Evolutionary conservation across 2,797 vertebrate genomes (phyloP).

Genomic region (Eulemur mongoz): DNA sequence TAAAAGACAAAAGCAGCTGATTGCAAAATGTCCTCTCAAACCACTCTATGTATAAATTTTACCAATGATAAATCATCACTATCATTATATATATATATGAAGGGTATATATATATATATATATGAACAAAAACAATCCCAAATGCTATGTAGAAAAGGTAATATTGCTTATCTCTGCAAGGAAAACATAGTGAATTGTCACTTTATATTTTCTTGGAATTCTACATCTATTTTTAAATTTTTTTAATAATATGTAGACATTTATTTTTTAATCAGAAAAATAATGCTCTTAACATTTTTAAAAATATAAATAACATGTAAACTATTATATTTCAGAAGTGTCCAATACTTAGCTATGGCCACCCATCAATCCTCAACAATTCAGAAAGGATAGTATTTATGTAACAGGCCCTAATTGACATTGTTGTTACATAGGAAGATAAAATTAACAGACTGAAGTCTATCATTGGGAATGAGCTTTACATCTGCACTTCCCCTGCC

Average conservation of each 20-base stretch:
- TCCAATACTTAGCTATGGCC: not conserved
- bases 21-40: not conserved
- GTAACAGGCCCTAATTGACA: not conserved
- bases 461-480: not conserved
- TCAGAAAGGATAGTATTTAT: not conserved
- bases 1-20: not conserved
- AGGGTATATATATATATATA: not conserved
- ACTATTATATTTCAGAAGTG: not conserved
- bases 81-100: not conserved
- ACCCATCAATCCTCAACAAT: not conserved
- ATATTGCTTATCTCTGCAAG: not conserved
- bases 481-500: not conserved
- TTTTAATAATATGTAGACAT: not conserved
- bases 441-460: not conserved
- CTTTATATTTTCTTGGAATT: not conserved
- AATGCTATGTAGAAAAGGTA: not conserved
- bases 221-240: not conserved
- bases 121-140: not conserved
- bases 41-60: not conserved
- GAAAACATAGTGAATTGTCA: not conserved
- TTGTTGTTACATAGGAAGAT: not conserved
- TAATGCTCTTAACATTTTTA: not conserved
- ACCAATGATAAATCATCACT: not conserved
- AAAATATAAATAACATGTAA: not conserved
- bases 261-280: conserved; percentile 14